phyloP scores from a whole-genome alignment of 64 coral and sea anemone species.

The Astreopora myriophthalma region DNA sequence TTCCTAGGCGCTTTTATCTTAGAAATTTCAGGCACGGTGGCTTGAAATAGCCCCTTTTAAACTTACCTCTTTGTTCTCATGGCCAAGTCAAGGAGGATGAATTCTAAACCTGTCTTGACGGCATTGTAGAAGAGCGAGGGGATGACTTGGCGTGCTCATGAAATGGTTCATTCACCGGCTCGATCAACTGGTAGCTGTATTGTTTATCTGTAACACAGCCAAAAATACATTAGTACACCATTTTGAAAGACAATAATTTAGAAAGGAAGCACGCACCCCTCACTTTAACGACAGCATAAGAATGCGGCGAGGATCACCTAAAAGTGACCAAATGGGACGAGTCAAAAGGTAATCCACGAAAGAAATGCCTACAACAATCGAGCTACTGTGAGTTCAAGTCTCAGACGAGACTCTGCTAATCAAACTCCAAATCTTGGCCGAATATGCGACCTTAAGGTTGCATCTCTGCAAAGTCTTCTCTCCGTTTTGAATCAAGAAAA shows the following conservation, averaged over 20 bases:
- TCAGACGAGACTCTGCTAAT: not conserved
- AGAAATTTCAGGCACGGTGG: not conserved
- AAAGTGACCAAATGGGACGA: not conserved
- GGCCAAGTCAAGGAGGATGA: not conserved
- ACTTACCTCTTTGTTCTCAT: not conserved
- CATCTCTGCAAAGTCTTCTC: not conserved
- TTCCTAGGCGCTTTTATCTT: not conserved
- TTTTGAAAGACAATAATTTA: not conserved
- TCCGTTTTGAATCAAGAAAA: not conserved
- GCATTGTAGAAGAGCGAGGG: not conserved
- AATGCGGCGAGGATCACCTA: not conserved
- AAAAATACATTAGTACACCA: constrained; percentile 20
- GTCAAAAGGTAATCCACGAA: not conserved
- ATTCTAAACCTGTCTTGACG: not conserved
- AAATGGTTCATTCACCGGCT: not conserved
- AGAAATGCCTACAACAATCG: not conserved
- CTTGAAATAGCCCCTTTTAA: not conserved
- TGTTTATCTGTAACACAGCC: constrained; percentile 35
- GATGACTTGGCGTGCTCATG: not conserved
- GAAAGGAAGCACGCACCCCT: not conserved
- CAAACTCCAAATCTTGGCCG: not conserved
- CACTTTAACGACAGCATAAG: not conserved
- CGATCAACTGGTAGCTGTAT: not conserved
- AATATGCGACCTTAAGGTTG: not conserved
- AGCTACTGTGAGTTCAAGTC: not conserved